Conservation (phyloP, 2,797 vertebrate species). For the Sebastes vulpes region DNA sequence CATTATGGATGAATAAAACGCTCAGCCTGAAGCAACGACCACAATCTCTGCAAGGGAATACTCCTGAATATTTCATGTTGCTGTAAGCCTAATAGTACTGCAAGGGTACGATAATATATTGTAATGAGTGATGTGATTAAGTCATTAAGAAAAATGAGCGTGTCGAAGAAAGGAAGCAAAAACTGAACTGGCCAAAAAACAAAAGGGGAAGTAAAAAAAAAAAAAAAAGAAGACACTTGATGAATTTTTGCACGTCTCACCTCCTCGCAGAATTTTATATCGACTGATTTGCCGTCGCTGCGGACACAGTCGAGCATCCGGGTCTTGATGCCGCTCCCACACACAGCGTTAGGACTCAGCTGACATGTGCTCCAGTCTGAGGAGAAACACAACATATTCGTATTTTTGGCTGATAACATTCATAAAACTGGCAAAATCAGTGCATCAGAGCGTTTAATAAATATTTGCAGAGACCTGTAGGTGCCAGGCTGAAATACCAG, state of each 20-base stretch:
- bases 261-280: slow-evolving; percentile 94
- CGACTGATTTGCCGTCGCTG: slow-evolving; percentile 96
- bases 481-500: not conserved
- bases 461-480: not conserved
- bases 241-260: slow-evolving; percentile 76
- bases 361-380: slow-evolving; percentile 99
- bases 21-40: slow-evolving; percentile 61
- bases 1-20: slow-evolving; percentile 67
- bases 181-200: not conserved
- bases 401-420: not conserved
- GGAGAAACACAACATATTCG: slow-evolving; percentile 28
- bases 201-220: not conserved
- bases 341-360: slow-evolving; percentile 94
- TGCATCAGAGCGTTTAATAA: not conserved
- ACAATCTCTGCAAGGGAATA: slow-evolving; percentile 47
- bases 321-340: slow-evolving; percentile 94
- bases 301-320: slow-evolving; percentile 97
- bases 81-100: slow-evolving; percentile 34
- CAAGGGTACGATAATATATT: slow-evolving; percentile 4
- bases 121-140: slow-evolving; percentile 44
- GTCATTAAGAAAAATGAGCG: slow-evolving; percentile 22
- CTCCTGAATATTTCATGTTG: slow-evolving; percentile 61
- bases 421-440: not conserved
- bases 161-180: slow-evolving; percentile 6
- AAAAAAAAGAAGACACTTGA: not conserved